Percentiles rank a stretch among this genome's conserved stretches.
phyloP scores from a whole-genome alignment of 1,140 invertebrate genomes.

The Drosophila leontia region DNA sequence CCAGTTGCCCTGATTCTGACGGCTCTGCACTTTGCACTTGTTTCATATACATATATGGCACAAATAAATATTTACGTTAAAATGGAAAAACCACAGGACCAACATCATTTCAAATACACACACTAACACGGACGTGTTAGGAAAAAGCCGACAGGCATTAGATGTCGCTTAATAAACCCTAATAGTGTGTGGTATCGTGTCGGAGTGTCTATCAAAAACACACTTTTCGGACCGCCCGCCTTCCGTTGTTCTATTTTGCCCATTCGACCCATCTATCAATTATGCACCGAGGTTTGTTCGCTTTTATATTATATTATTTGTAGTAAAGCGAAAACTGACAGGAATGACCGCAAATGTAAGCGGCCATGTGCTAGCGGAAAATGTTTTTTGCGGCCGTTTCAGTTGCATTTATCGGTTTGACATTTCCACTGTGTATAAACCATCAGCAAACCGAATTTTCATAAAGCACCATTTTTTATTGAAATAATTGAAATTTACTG shows the following conservation, averaged over 20 bases:
- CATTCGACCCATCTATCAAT: conserved; percentile 59
- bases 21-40: conserved; percentile 33
- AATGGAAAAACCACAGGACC: conserved; percentile 60
- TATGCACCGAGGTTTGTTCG: conserved; percentile 48
- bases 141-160: conserved; percentile 61
- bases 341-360: conserved; percentile 61
- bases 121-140: conserved; percentile 6
- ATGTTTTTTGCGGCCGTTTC: conserved; percentile 40
- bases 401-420: conserved; percentile 67
- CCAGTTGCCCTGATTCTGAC: conserved; percentile 41
- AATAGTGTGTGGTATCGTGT: conserved; percentile 66
- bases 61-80: conserved; percentile 68
- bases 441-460: conserved; percentile 1
- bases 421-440: conserved; percentile 37
- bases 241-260: conserved; percentile 50
- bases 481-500: conserved; percentile 7
- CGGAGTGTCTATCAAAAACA: conserved; percentile 50
- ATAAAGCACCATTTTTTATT: conserved; percentile 7
- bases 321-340: conserved; percentile 52
- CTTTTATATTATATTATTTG: conserved; percentile 50
- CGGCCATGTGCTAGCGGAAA: conserved; percentile 20
- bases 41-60: conserved; percentile 45
- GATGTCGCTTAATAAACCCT: conserved; percentile 76
- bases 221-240: conserved; percentile 30
- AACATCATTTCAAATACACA: conserved; percentile 2